Base-by-base conservation (phyloP, 2,888 invertebrate species). In the Isoperla grammatica region DNA sequence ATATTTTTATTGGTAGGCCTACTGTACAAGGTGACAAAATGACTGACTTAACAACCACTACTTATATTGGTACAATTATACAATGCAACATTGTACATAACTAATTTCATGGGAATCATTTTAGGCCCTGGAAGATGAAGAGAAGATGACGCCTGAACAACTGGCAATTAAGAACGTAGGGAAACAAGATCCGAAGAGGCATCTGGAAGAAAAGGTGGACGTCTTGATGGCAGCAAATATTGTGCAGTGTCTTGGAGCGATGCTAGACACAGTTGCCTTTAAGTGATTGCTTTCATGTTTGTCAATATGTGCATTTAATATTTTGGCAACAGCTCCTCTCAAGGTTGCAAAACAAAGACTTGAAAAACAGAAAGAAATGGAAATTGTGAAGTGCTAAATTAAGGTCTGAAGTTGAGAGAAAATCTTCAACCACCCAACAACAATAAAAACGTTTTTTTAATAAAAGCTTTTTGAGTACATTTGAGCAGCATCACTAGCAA, bases 161-260 rank as follows among this genome's bases (percentile, higher is more conserved):
- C 78, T 99, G 76, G 99, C 97, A 17, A 98, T 99, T 71, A 99
- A 99, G 76, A 99, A 99, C 79, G 98, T 99, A 62, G 99, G 99
- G 57, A 99, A 93, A 76, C 91, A 95, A 76, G 99, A 99, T 75
- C 99, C 99, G 19, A 99, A 99, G 78, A 85, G 99, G 68, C 99
- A 99, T 85, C 81, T 99, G 74, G 97, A 98, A 76, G 99, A 99
- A 74, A 95, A 97, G 78, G 97, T 97, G 17, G 95, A 96, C 75
- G 86, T 90, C 62, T 80, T 98, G 57, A 96, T 98, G 96, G 89
- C 95, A 57, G 90, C 92, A 68, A 98, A 98, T 76, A 97, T 98
- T 75, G 95, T 96, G 59, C 98, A 98, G 78, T 94, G 93, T 78
- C 82, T 98, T 72, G 97, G 97, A 67, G 94, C 97, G 37, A 95